phyloP scores from a whole-genome alignment of 2,113 vertebrate genomes.

The Scolopax mira region DNA sequence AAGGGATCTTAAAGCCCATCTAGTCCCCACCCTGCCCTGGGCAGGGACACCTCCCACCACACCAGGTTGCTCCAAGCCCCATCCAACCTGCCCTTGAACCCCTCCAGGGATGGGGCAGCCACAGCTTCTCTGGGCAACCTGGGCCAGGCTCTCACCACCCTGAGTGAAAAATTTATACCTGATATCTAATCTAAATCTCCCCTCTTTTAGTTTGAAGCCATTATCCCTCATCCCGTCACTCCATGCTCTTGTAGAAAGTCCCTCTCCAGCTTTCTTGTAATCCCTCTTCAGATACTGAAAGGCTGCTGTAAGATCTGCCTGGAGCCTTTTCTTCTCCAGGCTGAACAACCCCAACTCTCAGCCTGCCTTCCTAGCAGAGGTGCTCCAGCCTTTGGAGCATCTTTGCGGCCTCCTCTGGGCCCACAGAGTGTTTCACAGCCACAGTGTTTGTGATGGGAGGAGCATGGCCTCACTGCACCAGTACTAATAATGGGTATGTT shows the following conservation, averaged over 20 bases:
- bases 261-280: neutral
- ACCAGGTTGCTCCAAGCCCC: neutral
- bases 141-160: neutral
- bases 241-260: neutral
- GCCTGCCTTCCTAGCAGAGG: neutral
- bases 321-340: neutral
- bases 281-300: neutral
- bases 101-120: neutral
- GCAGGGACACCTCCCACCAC: neutral
- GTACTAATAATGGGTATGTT: rapidly evolving
- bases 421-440: neutral
- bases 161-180: neutral
- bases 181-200: neutral
- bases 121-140: neutral
- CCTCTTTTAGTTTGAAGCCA: neutral
- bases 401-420: neutral
- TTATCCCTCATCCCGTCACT: neutral
- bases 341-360: neutral
- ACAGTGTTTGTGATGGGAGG: neutral
- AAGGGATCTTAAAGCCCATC: neutral
- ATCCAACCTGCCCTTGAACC: neutral
- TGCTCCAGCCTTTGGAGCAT: neutral
- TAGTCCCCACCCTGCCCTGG: neutral
- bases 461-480: neutral
- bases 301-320: neutral